phyloP scores from a whole-genome alignment of 1,140 invertebrate genomes.

The Penaeus indicus region DNA sequence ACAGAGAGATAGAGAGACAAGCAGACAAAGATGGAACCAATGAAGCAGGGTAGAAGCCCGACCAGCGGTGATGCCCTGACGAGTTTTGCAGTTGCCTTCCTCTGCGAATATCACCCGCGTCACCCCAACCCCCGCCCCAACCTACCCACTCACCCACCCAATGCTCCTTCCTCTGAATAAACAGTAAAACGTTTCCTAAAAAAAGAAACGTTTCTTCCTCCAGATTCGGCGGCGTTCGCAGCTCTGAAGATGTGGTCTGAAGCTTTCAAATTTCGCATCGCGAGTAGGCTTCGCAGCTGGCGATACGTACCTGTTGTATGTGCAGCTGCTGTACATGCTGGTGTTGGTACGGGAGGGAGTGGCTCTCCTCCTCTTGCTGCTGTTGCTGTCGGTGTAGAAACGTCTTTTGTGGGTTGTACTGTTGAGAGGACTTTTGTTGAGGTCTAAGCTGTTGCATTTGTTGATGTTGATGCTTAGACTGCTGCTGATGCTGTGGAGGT shows the following conservation, averaged over 20 bases:
- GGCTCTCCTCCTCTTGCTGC: too few relatives aligned
- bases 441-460: neutral
- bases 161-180: too few relatives aligned
- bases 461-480: neutral
- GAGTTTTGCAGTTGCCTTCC: neutral
- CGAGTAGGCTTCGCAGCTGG: neutral
- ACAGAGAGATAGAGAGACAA: too few relatives aligned
- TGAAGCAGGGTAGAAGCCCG: neutral
- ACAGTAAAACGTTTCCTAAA: too few relatives aligned
- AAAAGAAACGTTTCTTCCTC: too few relatives aligned
- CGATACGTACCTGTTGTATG: slow-evolving; percentile 26
- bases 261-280: neutral
- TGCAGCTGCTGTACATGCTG: slow-evolving; percentile 32
- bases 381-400: too few relatives aligned
- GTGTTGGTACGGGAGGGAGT: neutral
- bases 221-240: neutral
- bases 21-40: neutral
- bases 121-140: neutral
- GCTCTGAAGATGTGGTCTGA: neutral
- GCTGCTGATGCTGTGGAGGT: slow-evolving; percentile 1
- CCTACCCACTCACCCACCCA: too few relatives aligned
- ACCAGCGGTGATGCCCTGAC: neutral
- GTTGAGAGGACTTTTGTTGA: neutral
- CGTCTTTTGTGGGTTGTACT: too few relatives aligned
- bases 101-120: neutral